Evolutionary conservation across 2,797 vertebrate species (phyloP), one percentile per base, ranked within the genome.

Genomic region (Typhlichthys subterraneus): DNA sequence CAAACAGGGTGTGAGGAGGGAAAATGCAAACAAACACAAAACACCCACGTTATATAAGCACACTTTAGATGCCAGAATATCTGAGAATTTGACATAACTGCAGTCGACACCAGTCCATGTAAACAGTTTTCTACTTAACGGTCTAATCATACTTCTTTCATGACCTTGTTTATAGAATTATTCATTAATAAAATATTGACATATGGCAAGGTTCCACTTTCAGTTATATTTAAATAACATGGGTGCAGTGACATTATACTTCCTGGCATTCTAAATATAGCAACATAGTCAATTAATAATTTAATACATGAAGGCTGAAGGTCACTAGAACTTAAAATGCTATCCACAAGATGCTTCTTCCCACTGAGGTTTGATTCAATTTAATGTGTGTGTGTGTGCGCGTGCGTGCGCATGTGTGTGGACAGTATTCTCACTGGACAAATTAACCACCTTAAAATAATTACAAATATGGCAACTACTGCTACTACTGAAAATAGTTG

Each of bases 231-330:
- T 77, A 79, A 77, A 64, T 48, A 38, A 60, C 61, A 71, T 56
- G 63, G 66, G 69, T 62, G 72, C 67, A 51, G 59, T 82, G 86
- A 85, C 85, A 82, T 77, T 80, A 81, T 72, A 76, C 83, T 84
- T 77, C 62, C 73, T 57, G 61, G 38, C 71, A 73, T 62, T 66
- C 84, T 90, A 88, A 90, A 90, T 87, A 90, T 90, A 88, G 87
- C 64, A 65, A 63, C 79, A 67, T 72, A 69, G 70, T 71, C 46
- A 45, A 78, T 92, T 75, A 92, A 93, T 93, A 87, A 92, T 91
- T 91, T 78, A 91, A 75, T 51, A 65, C 55, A 79, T 64, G 69
- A 79, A 71, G 53, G 70, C 82, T 80, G 81, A 89, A 90, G 76
- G 87, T 87, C 77, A 87, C 12, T 0, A 58, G 60, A 76, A 76